Percentiles rank a stretch among this genome's conserved stretches.
phyloP scores from a whole-genome alignment of 2,797 vertebrate species.

The Trichosurus vulpecula region DNA sequence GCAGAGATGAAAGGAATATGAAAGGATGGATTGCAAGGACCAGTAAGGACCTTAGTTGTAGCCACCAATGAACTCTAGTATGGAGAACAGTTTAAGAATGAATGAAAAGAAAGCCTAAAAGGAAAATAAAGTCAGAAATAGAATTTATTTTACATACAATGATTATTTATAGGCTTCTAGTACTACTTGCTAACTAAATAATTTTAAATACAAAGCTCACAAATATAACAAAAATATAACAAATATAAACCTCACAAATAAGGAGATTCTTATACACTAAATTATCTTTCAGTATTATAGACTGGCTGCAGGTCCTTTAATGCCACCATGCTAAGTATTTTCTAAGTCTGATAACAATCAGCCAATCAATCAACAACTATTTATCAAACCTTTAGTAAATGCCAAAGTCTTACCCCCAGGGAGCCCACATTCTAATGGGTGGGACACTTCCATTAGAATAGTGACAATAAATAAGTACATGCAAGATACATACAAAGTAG shows the following conservation, averaged over 20 bases:
- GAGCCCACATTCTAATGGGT: too few species aligned
- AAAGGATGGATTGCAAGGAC: background rate
- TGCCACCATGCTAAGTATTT: background rate
- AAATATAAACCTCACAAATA: background rate
- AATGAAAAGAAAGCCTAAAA: slow-evolving; percentile 9
- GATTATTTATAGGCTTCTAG: background rate
- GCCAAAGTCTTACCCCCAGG: too few species aligned
- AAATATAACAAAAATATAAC: too few species aligned
- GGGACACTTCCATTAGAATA: too few species aligned
- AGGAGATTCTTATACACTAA: background rate
- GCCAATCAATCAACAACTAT: background rate
- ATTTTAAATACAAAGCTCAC: background rate
- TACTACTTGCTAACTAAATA: background rate
- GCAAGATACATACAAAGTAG: too few species aligned
- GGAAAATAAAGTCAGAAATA: slow-evolving; percentile 6
- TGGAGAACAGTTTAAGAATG: background rate
- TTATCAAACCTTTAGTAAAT: background rate
- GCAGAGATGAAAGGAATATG: background rate
- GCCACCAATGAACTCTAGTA: background rate
- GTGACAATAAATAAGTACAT: too few species aligned
- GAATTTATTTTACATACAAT: background rate
- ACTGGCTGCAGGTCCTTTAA: background rate
- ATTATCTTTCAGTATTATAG: background rate
- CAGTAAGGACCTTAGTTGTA: background rate
- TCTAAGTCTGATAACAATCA: background rate